Percentiles rank a stretch among this genome's conserved stretches.
Conservation (phyloP, 2,113 vertebrate genomes). For the Mormyrus lacerda region DNA sequence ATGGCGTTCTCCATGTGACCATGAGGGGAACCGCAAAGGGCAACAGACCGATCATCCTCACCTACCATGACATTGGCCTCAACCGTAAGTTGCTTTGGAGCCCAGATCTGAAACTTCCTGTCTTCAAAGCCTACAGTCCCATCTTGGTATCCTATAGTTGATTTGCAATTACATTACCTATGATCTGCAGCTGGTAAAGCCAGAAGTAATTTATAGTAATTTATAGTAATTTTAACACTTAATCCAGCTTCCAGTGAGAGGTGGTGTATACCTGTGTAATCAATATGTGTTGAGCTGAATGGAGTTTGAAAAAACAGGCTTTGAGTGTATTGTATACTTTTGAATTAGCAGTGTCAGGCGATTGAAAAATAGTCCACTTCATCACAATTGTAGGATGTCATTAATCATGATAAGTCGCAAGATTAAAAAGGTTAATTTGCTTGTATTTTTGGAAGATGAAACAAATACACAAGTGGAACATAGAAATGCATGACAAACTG, state of each 20-base stretch:
- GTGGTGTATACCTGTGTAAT: not conserved
- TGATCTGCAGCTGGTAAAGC: not conserved
- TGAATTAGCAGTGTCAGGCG: not conserved
- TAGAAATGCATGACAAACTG: no score
- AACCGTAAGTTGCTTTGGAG: slow-evolving; percentile 72
- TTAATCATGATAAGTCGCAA: no score
- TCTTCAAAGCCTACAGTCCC: not conserved
- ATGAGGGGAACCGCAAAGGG: slow-evolving; percentile 80
- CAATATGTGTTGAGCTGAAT: not conserved
- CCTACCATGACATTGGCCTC: slow-evolving; percentile 92
- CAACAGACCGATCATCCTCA: slow-evolving; percentile 89
- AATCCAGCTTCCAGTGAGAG: not conserved
- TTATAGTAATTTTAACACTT: not conserved
- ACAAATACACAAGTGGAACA: no score
- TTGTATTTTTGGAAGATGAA: no score
- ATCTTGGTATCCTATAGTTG: not conserved
- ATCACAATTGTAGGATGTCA: no score
- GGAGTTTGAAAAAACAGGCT: not conserved
- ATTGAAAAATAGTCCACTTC: no score
- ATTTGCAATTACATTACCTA: not conserved
- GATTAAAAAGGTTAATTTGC: no score
- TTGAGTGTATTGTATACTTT: not conserved
- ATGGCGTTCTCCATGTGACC: slow-evolving; percentile 85
- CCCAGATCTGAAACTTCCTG: not conserved
- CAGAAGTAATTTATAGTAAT: not conserved